Evolutionary conservation across 2,797 vertebrate genomes (phyloP), one percentile per base, ranked within the genome.

Genomic region (Manis pentadactyla): DNA sequence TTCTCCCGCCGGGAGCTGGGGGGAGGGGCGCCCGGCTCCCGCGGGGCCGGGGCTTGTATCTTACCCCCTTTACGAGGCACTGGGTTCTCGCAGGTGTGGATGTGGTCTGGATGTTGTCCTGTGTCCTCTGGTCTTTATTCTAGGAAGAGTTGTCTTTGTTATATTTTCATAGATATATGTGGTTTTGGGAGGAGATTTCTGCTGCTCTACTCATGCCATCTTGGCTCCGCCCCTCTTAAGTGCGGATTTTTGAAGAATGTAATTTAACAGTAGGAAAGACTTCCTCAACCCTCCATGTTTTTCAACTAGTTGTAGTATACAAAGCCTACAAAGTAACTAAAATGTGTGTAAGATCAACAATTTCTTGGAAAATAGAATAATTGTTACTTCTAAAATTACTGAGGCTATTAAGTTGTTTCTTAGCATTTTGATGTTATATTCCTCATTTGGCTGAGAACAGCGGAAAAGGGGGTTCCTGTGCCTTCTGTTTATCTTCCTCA

Each of bases 351-450:
- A 37, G 11, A 25, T 69, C 49, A 83, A 85, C 39, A 86, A 77
- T n/a, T 73, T 93, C 25, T 51, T 57, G 34, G 42, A 19, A 93
- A 96, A 59, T 78, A 96, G 93, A 73, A 39, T 96, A 95, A 88
- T 93, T 94, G 61, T 84, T 90, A 81, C 90, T 97, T 97, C 75
- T 94, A 93, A 97, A 97, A 95, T 95, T 84, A 93, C 31, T 34
- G 55, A 96, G 68, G 51, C 79, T 97, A 90, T 53, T 90, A 93
- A 97, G 97, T 64, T 55, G 61, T 73, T 97, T 84, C 68, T 95
- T 42, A 51, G 29, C 31, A 23, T 73, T 77, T 57, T 78, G 23
- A 68, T 94, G 81, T 89, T 97, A 19, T 29, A 92, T 55, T 97
- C 77, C 84, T 97, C 55, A 83, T 96, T 97, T 97, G 95, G 77